Conservation (phyloP, 2,113 vertebrate species). For the Amazona vittata region DNA sequence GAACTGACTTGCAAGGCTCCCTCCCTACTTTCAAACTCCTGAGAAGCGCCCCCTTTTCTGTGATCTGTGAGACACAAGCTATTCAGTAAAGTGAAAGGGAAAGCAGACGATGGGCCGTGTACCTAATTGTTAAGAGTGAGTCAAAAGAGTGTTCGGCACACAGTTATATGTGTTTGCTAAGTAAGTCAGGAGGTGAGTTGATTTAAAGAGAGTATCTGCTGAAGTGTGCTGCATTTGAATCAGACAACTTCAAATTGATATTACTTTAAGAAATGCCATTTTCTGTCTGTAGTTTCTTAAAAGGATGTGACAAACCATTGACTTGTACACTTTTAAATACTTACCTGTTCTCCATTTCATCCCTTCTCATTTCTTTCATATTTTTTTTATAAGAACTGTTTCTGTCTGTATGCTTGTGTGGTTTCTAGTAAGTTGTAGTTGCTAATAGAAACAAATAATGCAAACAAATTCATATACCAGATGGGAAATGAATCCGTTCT, state of each 20-base stretch:
- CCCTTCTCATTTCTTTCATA: neutral
- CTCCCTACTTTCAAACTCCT: neutral
- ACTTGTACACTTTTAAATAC: neutral
- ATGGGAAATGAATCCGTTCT: conserved; percentile 44
- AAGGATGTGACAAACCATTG: neutral
- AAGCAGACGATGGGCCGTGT: neutral
- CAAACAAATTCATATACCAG: conserved; percentile 58
- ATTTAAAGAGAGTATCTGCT: neutral
- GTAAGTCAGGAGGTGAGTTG: neutral
- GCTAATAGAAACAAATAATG: conserved; percentile 67
- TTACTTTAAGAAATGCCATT: neutral
- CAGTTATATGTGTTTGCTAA: neutral
- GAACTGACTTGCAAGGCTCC: neutral
- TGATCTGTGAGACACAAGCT: neutral
- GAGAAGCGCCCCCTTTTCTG: neutral
- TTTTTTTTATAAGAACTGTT: neutral
- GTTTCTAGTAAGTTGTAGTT: conserved; percentile 45
- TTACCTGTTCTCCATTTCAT: neutral
- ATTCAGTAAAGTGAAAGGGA: neutral
- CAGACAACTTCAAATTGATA: neutral
- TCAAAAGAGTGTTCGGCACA: neutral
- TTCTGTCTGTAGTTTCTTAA: neutral
- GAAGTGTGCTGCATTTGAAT: neutral
- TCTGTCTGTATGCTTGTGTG: neutral
- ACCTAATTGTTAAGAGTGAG: neutral